A percentile compares a stretch with the other conserved stretches of the same genome.
Conservation (phyloP, 2,797 vertebrate species). For the Graptemys geographica region DNA sequence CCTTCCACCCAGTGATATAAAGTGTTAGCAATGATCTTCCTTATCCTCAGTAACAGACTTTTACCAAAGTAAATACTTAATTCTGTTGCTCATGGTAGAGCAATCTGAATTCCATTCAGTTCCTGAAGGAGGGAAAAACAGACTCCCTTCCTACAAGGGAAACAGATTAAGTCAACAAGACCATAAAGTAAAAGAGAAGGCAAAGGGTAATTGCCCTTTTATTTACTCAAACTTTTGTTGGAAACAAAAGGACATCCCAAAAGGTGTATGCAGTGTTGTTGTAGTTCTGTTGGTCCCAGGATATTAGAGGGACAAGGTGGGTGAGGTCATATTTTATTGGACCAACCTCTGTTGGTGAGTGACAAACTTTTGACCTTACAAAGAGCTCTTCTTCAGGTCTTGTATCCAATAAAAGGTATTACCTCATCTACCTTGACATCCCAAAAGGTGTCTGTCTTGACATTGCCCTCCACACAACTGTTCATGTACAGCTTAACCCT, state of each 20-base stretch:
- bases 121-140: background rate
- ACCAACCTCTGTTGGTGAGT: background rate
- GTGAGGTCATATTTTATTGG: background rate
- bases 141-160: background rate
- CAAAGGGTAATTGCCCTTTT: background rate
- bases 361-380: too few relatives aligned
- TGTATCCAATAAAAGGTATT: background rate
- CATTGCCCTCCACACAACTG: background rate
- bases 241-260: rapidly evolving
- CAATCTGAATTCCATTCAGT: background rate
- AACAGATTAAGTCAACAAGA: background rate
- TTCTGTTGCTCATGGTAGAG: background rate
- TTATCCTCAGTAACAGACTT: background rate
- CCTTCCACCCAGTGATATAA: background rate
- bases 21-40: background rate
- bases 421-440: background rate
- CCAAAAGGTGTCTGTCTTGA: background rate
- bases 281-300: background rate
- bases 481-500: background rate
- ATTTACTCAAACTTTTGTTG: background rate
- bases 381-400: too few relatives aligned
- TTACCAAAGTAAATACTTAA: background rate
- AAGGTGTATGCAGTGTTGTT: background rate
- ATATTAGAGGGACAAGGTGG: background rate
- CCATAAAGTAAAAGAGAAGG: background rate